Evolutionary conservation across 1,140 invertebrate genomes (phyloP).

Genomic region (Tetragonula clypearis): DNA sequence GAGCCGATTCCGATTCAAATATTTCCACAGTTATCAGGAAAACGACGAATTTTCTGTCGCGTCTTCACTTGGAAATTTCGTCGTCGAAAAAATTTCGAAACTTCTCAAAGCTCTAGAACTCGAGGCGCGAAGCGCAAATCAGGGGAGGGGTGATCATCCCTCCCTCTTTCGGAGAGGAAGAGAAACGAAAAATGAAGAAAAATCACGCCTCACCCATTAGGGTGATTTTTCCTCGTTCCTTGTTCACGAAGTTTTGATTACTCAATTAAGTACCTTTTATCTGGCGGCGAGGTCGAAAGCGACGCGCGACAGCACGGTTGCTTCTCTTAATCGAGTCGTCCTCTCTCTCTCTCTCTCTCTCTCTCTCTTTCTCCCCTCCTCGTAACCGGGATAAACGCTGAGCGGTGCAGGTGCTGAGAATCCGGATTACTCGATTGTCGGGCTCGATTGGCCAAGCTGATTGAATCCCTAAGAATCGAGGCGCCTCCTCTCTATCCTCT

Average conservation of each 20-base stretch:
- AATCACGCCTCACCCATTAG: too few species aligned
- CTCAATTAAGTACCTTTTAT: slow-evolving; percentile 10
- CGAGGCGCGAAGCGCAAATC: too few species aligned
- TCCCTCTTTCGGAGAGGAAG: too few species aligned
- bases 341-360: background rate
- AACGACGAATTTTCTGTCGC: too few species aligned
- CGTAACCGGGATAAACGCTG: slow-evolving; percentile 27
- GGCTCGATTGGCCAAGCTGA: slow-evolving; percentile 65
- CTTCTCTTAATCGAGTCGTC: slow-evolving; percentile 17
- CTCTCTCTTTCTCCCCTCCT: background rate
- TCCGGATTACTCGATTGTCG: slow-evolving; percentile 64
- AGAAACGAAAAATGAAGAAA: too few species aligned
- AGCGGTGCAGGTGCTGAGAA: slow-evolving; percentile 35
- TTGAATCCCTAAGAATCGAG: slow-evolving; percentile 65
- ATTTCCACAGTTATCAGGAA: too few species aligned
- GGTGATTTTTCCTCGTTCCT: background rate
- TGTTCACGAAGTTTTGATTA: background rate
- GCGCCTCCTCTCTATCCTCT: background rate
- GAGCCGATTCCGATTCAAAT: too few species aligned
- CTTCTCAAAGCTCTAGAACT: too few species aligned
- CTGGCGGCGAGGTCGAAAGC: background rate
- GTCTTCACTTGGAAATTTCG: too few species aligned
- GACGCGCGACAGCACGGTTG: background rate
- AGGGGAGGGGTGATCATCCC: too few species aligned
- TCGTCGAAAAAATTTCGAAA: too few species aligned